Conservation (phyloP, 2,888 invertebrate species). For the Elegia similella region DNA sequence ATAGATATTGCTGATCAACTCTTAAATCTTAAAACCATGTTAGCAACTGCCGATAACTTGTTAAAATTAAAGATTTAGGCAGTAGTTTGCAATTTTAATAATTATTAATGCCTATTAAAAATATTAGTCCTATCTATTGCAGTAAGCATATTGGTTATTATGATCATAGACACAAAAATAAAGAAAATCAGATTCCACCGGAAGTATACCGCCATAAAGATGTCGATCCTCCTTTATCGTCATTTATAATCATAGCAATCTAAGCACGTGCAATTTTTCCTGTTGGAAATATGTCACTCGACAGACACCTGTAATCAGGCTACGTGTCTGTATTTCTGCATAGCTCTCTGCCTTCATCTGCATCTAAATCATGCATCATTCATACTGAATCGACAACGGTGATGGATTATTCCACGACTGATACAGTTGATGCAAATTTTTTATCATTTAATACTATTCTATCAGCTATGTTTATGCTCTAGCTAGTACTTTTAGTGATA, state of each 20-base stretch:
- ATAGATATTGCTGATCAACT: no score
- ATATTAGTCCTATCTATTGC: no score
- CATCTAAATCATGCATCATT: conserved; percentile 10
- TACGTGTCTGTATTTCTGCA: conserved; percentile 10
- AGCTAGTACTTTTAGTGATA: no score
- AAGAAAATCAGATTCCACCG: not conserved
- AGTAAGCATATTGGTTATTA: not conserved
- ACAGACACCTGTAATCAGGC: conserved; percentile 7
- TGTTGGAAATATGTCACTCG: not conserved
- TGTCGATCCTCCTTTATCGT: not conserved
- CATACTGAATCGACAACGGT: not conserved
- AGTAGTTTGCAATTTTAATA: no score
- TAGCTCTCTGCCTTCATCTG: not conserved
- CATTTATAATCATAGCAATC: not conserved
- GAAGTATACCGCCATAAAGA: not conserved
- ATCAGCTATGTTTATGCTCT: no score
- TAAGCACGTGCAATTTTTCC: not conserved
- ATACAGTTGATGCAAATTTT: not conserved
- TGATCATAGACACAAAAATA: not conserved
- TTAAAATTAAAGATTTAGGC: no score
- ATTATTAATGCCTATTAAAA: no score
- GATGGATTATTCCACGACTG: not conserved
- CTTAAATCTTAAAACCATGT: no score
- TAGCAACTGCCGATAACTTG: no score
- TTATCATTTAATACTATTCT: not conserved